phyloP scores from a whole-genome alignment of 2,888 invertebrate species.

The Dioctria rufipes region DNA sequence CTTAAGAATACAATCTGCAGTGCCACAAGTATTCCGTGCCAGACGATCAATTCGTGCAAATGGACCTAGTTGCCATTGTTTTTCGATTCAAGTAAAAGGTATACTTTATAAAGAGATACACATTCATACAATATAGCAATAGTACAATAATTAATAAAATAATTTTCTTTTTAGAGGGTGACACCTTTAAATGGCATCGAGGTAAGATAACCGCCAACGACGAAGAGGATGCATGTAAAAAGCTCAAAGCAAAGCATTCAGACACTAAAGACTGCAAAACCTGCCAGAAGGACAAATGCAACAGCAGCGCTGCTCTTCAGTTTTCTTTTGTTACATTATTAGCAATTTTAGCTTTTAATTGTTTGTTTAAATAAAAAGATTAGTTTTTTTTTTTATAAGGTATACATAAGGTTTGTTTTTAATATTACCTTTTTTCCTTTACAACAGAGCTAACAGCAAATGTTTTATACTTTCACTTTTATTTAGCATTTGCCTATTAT shows the following conservation, averaged over 20 bases:
- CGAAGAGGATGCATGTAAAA: background rate
- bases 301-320: background rate
- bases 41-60: background rate
- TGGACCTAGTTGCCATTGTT: constrained; percentile 8
- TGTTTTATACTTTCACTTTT: no score
- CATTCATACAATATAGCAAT: background rate
- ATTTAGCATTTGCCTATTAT: no score
- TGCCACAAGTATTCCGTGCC: constrained; percentile 24
- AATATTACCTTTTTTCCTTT: no score
- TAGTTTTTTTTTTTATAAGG: no score
- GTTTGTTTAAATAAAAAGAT: constrained; percentile 4
- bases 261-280: background rate
- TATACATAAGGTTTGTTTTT: no score
- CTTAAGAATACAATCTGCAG: constrained; percentile 3
- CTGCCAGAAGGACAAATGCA: constrained; percentile 35
- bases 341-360: background rate
- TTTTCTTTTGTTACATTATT: constrained; percentile 26
- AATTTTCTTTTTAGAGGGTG: constrained; percentile 12
- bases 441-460: no score
- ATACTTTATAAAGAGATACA: background rate
- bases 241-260: background rate
- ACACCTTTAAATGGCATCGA: background rate
- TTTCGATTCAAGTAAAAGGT: constrained; percentile 15
- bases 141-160: background rate
- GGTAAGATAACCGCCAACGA: background rate